These are phyloP conservation scores for Myotis planiceps DNA, from an alignment of 2,797 vertebrate species.

Conservation along the genomic window DNA sequence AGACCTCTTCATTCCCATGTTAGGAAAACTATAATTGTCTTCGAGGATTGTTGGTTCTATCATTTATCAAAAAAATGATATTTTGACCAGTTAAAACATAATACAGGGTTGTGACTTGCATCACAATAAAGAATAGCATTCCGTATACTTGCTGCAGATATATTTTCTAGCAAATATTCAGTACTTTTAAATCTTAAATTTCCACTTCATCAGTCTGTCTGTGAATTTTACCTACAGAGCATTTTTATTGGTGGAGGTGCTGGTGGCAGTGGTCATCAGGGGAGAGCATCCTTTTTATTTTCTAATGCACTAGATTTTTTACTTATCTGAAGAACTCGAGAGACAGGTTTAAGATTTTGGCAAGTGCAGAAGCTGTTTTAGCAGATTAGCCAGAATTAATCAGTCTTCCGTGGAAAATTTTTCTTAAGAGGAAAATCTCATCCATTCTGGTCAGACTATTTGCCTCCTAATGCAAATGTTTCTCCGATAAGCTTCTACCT, in stretches of 20 bases:
- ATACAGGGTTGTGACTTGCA: not conserved
- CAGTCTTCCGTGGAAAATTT: not conserved
- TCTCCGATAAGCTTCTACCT: not conserved
- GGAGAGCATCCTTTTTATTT: not conserved
- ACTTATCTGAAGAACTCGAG: not conserved
- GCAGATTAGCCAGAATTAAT: not conserved
- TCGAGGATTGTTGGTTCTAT: not conserved
- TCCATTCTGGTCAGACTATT: not conserved
- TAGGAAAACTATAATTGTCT: not conserved
- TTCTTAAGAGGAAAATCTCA: slow-evolving; percentile 40
- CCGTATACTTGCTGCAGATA: not conserved
- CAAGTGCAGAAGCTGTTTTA: not conserved
- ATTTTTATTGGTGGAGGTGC: not conserved
- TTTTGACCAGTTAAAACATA: not conserved
- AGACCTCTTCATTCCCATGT: not conserved
- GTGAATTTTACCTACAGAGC: not conserved
- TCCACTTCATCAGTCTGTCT: not conserved
- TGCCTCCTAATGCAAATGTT: not conserved
- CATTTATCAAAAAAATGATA: not conserved
- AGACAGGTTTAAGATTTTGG: not conserved
- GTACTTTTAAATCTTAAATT: not conserved
- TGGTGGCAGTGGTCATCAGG: not conserved
- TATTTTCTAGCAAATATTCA: not conserved
- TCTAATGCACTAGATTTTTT: not conserved
- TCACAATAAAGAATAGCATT: not conserved